Conservation (phyloP, 2,888 invertebrate species). For the Globia sparganii region DNA sequence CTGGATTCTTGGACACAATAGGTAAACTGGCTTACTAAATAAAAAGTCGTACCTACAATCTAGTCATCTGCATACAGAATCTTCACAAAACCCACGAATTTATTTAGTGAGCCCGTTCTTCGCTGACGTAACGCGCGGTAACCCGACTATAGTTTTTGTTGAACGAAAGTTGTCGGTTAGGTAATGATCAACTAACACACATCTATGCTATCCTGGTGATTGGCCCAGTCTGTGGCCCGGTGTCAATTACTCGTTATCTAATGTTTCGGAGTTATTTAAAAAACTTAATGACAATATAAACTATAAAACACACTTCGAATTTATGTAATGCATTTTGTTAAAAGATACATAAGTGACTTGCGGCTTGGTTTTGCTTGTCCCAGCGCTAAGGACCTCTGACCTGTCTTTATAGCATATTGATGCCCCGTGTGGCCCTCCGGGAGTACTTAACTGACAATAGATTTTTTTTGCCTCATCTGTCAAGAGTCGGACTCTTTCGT, state of each 20-base stretch:
- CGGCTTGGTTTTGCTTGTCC: neutral
- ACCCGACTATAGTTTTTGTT: slow-evolving; percentile 31
- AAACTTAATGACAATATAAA: neutral
- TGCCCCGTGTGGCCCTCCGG: neutral
- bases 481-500: neutral
- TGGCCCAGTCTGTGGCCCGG: slow-evolving; percentile 28
- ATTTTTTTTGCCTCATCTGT: neutral
- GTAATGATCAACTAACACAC: slow-evolving; percentile 52
- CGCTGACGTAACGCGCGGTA: slow-evolving; percentile 48
- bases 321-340: slow-evolving; percentile 17
- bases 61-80: slow-evolving; percentile 30
- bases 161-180: slow-evolving; percentile 61
- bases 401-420: neutral
- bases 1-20: neutral
- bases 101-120: slow-evolving; percentile 14
- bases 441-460: neutral
- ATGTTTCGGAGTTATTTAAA: slow-evolving; percentile 19
- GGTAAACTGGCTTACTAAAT: neutral
- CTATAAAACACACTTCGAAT: neutral
- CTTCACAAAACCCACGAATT: slow-evolving; percentile 1
- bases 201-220: slow-evolving; percentile 42
- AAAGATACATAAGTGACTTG: neutral
- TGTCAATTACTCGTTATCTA: slow-evolving; percentile 51
- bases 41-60: neutral
- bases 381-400: neutral